These are phyloP conservation scores for Gymnogyps californianus DNA, from an alignment of 2,113 vertebrate genomes.

Conservation along the genomic window DNA sequence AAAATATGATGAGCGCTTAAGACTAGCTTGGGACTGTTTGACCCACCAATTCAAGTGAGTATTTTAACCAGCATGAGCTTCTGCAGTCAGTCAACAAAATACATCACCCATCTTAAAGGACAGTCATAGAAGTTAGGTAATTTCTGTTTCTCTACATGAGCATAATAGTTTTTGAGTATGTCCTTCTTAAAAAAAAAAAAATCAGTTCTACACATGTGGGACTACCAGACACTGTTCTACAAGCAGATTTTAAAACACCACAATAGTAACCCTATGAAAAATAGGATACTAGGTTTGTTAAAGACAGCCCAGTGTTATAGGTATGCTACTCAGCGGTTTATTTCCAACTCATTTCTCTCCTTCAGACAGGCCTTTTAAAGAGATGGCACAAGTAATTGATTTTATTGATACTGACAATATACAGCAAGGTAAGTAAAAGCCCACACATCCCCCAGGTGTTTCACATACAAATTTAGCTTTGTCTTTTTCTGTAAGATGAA, in stretches of 20 bases:
- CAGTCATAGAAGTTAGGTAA: background rate
- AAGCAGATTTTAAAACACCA: background rate
- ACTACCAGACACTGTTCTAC: background rate
- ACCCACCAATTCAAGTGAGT: background rate
- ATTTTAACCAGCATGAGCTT: background rate
- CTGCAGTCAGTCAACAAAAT: background rate
- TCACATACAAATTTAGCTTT: background rate
- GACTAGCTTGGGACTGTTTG: background rate
- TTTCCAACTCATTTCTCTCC: background rate
- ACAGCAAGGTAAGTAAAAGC: background rate
- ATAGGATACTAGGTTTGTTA: background rate
- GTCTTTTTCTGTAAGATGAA: background rate
- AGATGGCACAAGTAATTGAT: background rate
- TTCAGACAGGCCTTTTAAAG: background rate
- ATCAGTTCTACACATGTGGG: background rate
- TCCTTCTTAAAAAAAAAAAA: background rate
- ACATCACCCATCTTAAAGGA: background rate
- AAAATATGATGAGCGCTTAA: background rate
- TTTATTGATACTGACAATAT: conserved; percentile 15
- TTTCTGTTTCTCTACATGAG: background rate
- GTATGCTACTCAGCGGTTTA: background rate
- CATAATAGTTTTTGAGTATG: background rate
- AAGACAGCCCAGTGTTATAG: background rate
- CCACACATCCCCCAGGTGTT: background rate
- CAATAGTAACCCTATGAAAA: background rate